These are phyloP conservation scores for Metalampra italica DNA, from an alignment of 2,888 invertebrate genomes.

Conservation along the genomic window DNA sequence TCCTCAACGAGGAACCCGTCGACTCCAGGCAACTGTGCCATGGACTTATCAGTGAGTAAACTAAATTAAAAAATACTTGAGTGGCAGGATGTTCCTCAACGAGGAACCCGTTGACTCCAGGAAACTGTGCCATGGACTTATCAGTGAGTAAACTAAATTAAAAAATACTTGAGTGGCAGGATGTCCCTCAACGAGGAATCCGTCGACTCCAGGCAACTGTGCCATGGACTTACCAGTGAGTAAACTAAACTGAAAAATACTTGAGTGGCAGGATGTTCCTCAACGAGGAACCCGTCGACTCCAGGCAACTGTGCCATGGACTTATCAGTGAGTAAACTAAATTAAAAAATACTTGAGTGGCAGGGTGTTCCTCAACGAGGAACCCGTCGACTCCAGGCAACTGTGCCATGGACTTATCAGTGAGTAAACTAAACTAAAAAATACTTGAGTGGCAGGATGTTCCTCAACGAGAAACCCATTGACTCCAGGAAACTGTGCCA, in stretches of 20 bases:
- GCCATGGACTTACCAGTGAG: slow-evolving; percentile 60
- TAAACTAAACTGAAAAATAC: no score
- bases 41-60: slow-evolving; percentile 38
- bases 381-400: no score
- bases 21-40: slow-evolving; percentile 35
- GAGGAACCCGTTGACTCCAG: slow-evolving; percentile 31
- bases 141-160: no score
- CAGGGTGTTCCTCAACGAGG: no score
- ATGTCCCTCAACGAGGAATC: slow-evolving; percentile 55
- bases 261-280: slow-evolving; percentile 75
- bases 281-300: slow-evolving; percentile 33
- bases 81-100: slow-evolving; percentile 69
- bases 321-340: slow-evolving; percentile 65
- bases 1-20: slow-evolving; percentile 46
- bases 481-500: slow-evolving; percentile 35
- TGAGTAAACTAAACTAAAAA: no score
- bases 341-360: no score
- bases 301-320: slow-evolving; percentile 44
- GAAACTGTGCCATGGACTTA: slow-evolving; percentile 49
- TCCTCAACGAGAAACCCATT: slow-evolving; percentile 46
- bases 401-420: no score
- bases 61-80: slow-evolving; percentile 34
- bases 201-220: slow-evolving; percentile 34
- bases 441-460: slow-evolving; percentile 72
- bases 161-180: no score